Evolutionary conservation across 2,797 vertebrate genomes (phyloP).

Genomic region (Falco naumanni): DNA sequence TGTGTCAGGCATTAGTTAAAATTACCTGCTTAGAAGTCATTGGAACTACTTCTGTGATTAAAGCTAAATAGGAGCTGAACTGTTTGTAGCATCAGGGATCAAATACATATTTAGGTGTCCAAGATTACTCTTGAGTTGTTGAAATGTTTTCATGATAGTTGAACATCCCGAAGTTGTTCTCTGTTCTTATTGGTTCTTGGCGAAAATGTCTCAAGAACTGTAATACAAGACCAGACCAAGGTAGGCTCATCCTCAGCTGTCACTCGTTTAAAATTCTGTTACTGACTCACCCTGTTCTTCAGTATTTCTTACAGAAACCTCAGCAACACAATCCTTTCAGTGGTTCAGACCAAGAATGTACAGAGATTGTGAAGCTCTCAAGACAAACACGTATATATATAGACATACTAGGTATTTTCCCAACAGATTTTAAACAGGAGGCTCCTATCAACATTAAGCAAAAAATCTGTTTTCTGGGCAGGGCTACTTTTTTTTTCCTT

Average conservation of each 20-base stretch:
- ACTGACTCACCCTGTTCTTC: conserved; percentile 5
- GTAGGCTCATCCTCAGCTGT: conserved; percentile 41
- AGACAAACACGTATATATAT: not conserved
- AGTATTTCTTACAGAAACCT: conserved; percentile 37
- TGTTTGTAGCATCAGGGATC: not conserved
- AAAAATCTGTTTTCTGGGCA: not conserved
- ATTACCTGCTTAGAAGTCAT: not conserved
- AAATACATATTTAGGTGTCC: not conserved
- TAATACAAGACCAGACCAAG: conserved; percentile 23
- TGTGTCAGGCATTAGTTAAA: not conserved
- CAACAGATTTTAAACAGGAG: conserved; percentile 33
- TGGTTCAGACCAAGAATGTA: not conserved
- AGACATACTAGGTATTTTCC: conserved; percentile 13
- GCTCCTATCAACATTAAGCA: not conserved
- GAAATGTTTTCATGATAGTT: not conserved
- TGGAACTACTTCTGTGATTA: not conserved
- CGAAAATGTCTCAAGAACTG: not conserved
- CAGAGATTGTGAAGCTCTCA: not conserved
- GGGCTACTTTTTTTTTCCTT: not conserved
- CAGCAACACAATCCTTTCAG: conserved; percentile 6
- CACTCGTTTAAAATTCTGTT: conserved; percentile 32
- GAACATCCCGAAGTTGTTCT: not conserved
- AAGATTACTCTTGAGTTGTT: not conserved
- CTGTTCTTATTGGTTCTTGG: conserved; percentile 1
- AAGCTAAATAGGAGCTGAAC: not conserved